These are phyloP conservation scores for Caenorhabditis doughertyi DNA, from an alignment of 2,888 invertebrate species.

Conservation along the genomic window DNA sequence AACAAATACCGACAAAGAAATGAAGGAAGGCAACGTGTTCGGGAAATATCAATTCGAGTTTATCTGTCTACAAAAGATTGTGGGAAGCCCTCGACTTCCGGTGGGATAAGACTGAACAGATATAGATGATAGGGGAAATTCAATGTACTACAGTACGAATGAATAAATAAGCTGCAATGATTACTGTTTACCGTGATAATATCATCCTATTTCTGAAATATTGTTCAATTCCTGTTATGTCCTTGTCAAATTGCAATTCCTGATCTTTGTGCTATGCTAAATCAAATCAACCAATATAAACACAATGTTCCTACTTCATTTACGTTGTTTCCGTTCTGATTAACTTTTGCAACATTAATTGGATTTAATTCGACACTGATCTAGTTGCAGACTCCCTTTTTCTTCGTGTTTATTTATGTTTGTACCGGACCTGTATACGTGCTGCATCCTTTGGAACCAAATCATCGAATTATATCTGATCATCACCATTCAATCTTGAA, in stretches of 20 bases:
- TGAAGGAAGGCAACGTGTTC: not conserved
- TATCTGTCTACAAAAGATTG: not conserved
- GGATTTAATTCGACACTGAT: slow-evolving; percentile 37
- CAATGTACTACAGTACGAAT: too few species aligned
- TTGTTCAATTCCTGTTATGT: too few species aligned
- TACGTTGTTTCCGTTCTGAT: not conserved
- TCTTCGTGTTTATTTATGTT: slow-evolving; percentile 23
- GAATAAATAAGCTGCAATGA: too few species aligned
- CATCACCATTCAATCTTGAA: slow-evolving; percentile 10
- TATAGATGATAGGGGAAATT: too few species aligned
- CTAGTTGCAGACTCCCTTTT: slow-evolving; percentile 7
- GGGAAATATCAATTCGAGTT: not conserved
- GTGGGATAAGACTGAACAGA: not conserved
- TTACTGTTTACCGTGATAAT: too few species aligned
- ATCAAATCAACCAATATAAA: not conserved
- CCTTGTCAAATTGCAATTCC: too few species aligned
- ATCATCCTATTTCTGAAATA: too few species aligned
- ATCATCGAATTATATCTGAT: slow-evolving; percentile 54
- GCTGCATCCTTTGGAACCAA: slow-evolving; percentile 21
- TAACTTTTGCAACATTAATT: slow-evolving; percentile 28
- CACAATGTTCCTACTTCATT: not conserved
- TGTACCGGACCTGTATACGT: slow-evolving; percentile 41
- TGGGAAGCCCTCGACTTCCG: not conserved
- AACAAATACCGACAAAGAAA: slow-evolving; percentile 10
- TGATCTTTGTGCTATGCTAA: not conserved